These are phyloP conservation scores for Aethes cnicana DNA, from an alignment of 2,888 invertebrate species.

Conservation along the genomic window DNA sequence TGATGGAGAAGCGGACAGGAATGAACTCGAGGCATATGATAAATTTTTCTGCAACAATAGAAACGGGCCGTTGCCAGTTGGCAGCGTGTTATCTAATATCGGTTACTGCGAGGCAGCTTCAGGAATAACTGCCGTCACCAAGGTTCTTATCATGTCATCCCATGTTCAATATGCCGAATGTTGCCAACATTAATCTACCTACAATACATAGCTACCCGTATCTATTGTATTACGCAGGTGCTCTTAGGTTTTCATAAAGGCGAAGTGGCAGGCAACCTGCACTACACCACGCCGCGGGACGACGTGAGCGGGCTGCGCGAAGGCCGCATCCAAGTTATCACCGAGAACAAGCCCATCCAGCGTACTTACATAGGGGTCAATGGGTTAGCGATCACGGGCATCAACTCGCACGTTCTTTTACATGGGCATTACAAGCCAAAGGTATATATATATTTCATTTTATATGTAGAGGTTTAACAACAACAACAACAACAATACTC, in stretches of 20 bases:
- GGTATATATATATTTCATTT: constrained; percentile 37
- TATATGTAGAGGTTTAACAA: too few species aligned
- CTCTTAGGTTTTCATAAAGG: constrained; percentile 85
- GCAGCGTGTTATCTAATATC: constrained; percentile 61
- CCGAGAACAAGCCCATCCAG: constrained; percentile 77
- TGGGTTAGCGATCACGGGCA: constrained; percentile 49
- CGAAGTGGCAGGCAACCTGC: constrained; percentile 86
- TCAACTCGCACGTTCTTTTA: constrained; percentile 53
- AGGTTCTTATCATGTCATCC: constrained; percentile 52
- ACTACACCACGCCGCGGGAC: constrained; percentile 81
- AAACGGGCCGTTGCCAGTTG: too few species aligned
- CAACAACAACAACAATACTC: too few species aligned
- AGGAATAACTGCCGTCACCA: constrained; percentile 79
- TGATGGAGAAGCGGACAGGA: constrained; percentile 82
- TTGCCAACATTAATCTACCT: too few species aligned
- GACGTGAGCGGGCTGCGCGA: constrained; percentile 71
- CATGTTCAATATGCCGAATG: not conserved
- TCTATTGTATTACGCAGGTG: constrained; percentile 43
- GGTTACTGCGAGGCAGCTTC: constrained; percentile 57
- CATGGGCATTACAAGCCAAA: constrained; percentile 50
- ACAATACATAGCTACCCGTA: not conserved
- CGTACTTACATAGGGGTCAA: constrained; percentile 71
- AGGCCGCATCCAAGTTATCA: constrained; percentile 81
- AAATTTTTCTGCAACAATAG: too few species aligned
- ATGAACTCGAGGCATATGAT: constrained; percentile 83